These are phyloP conservation scores for Dryomyza anilis DNA, from an alignment of 2,888 invertebrate genomes.

Conservation along the genomic window DNA sequence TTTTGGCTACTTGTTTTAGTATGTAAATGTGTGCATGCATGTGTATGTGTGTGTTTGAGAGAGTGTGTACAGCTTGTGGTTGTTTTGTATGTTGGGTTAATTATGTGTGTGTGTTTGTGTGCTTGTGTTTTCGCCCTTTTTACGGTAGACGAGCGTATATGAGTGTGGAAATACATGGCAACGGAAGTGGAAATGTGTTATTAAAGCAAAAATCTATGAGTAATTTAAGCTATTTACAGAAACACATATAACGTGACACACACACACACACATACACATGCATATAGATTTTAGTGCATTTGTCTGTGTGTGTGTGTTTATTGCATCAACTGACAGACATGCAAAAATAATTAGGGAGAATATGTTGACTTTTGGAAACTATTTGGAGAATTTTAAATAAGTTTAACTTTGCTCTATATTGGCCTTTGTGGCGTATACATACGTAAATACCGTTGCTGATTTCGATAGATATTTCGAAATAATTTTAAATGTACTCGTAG, in stretches of 20 bases:
- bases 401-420: too few relatives aligned
- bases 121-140: not conserved
- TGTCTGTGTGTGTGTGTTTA: too few relatives aligned
- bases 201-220: slow-evolving; percentile 22
- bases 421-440: too few relatives aligned
- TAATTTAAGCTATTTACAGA: slow-evolving; percentile 16
- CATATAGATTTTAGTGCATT: too few relatives aligned
- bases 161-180: not conserved
- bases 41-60: slow-evolving; percentile 1
- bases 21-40: slow-evolving; percentile 11
- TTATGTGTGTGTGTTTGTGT: slow-evolving; percentile 6
- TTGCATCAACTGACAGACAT: too few relatives aligned
- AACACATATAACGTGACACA: not conserved
- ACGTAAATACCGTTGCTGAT: too few relatives aligned
- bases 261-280: not conserved
- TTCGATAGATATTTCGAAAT: too few relatives aligned
- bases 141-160: not conserved
- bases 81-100: slow-evolving; percentile 21
- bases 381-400: too few relatives aligned
- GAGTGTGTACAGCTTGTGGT: slow-evolving; percentile 10
- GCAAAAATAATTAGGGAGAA: too few relatives aligned
- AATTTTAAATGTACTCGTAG: too few relatives aligned
- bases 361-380: too few relatives aligned
- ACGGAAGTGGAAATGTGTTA: slow-evolving; percentile 11
- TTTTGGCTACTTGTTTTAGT: slow-evolving; percentile 1